Evolutionary conservation across 1,140 invertebrate genomes (phyloP).

Genomic region (Bradysia coprophila): DNA sequence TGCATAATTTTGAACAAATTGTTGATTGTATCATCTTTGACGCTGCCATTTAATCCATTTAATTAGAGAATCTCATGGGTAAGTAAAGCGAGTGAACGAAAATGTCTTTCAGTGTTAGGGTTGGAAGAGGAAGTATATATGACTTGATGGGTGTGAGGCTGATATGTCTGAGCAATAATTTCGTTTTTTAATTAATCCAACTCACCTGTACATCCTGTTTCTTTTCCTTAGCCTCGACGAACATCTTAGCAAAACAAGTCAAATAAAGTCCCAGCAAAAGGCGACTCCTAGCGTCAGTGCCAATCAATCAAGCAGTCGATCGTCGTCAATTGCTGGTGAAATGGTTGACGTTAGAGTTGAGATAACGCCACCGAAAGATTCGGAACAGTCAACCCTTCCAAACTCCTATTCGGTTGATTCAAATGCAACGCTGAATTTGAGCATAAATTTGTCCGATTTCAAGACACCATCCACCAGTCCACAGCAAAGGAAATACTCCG

Average conservation of each 20-base stretch:
- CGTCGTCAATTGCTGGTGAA: conserved; percentile 19
- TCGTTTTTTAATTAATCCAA: too few species aligned
- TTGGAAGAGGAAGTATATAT: too few species aligned
- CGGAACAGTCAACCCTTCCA: conserved; percentile 12
- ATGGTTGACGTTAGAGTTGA: conserved; percentile 22
- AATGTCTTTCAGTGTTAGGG: too few species aligned
- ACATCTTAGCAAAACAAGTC: too few species aligned
- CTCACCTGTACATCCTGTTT: too few species aligned
- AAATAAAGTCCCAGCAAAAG: too few species aligned
- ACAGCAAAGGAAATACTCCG: conserved; percentile 18
- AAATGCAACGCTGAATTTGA: conserved; percentile 18
- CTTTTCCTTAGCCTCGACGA: too few species aligned
- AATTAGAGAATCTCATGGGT: conserved; percentile 25
- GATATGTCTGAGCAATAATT: too few species aligned
- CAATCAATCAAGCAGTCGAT: conserved; percentile 22
- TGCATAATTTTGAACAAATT: not conserved
- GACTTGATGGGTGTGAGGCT: too few species aligned
- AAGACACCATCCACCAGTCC: conserved; percentile 15
- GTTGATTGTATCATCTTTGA: not conserved
- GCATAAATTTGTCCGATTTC: conserved; percentile 17
- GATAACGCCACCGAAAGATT: conserved; percentile 19
- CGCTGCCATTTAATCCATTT: conserved; percentile 6
- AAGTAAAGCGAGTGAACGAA: conserved; percentile 10
- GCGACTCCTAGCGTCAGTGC: conserved; percentile 12
- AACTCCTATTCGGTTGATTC: conserved; percentile 23